Conservation (phyloP, 2,888 invertebrate species). For the Petrophora chlorosata region DNA sequence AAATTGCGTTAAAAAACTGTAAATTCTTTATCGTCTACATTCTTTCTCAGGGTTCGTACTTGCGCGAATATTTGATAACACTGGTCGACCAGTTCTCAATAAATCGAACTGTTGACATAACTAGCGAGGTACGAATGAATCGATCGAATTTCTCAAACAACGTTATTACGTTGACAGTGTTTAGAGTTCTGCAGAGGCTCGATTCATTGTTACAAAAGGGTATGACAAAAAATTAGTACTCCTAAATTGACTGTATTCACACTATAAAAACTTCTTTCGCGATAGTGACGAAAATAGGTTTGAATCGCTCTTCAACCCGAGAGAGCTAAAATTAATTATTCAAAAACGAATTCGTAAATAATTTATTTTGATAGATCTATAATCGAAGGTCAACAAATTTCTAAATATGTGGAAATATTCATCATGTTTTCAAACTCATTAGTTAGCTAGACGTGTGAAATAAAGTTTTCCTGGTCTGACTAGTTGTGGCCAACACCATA, state of each 20-base stretch:
- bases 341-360: not conserved
- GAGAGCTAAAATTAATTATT: not conserved
- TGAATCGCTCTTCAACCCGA: not conserved
- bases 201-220: slow-evolving; percentile 1
- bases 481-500: slow-evolving; percentile 15
- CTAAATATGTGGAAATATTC: slow-evolving; percentile 5
- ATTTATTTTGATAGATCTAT: slow-evolving; percentile 15
- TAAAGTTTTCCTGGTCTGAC: slow-evolving; percentile 27
- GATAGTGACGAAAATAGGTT: not conserved
- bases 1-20: not conserved
- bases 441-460: slow-evolving; percentile 1
- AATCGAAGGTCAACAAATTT: slow-evolving; percentile 1
- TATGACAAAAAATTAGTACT: no score
- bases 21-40: slow-evolving; percentile 56
- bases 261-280: no score
- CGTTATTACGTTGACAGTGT: slow-evolving; percentile 32
- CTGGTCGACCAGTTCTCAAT: slow-evolving; percentile 41
- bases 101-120: slow-evolving; percentile 65
- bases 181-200: slow-evolving; percentile 8
- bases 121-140: slow-evolving; percentile 48
- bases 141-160: slow-evolving; percentile 56
- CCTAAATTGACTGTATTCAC: no score
- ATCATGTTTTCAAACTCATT: slow-evolving; percentile 6
- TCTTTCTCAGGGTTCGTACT: slow-evolving; percentile 56
- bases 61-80: slow-evolving; percentile 74